Conservation (phyloP, 2,113 vertebrate species). For the Cephalopholis sonnerati region DNA sequence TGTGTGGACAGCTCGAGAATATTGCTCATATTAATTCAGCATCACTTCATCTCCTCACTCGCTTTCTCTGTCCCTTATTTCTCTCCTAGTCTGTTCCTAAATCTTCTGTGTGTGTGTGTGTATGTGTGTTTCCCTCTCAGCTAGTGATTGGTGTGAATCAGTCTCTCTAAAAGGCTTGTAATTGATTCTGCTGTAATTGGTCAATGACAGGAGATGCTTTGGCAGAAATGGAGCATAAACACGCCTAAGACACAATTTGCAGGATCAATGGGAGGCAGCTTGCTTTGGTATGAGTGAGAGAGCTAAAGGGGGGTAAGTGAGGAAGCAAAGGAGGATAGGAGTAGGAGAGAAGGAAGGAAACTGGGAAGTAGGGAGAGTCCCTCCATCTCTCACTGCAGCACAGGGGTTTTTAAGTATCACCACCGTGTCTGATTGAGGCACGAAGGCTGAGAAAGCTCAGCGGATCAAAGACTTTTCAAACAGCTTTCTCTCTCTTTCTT, state of each 20-base stretch:
- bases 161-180: conserved; percentile 82
- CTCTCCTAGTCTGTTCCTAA: conserved; percentile 43
- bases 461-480: conserved; percentile 81
- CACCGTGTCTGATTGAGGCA: conserved; percentile 78
- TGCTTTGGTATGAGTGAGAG: conserved; percentile 50
- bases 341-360: conserved; percentile 33
- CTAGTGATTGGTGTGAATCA: conserved; percentile 61
- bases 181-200: conserved; percentile 87
- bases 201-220: conserved; percentile 83
- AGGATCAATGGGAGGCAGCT: conserved; percentile 81
- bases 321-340: neutral
- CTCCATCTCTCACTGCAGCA: conserved; percentile 61
- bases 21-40: conserved; percentile 81
- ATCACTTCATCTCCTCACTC: conserved; percentile 66
- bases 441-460: conserved; percentile 68
- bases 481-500: conserved; percentile 46
- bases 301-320: neutral
- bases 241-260: conserved; percentile 82
- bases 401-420: conserved; percentile 71
- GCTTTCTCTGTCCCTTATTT: conserved; percentile 46
- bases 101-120: conserved; percentile 23
- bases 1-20: conserved; percentile 77
- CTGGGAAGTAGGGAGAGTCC: conserved; percentile 49
- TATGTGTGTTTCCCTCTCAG: conserved; percentile 47
- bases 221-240: conserved; percentile 86